Percentiles rank a stretch among this genome's conserved stretches.
Evolutionary conservation across 2,113 vertebrate species (phyloP).

Genomic region (Osmerus mordax): DNA sequence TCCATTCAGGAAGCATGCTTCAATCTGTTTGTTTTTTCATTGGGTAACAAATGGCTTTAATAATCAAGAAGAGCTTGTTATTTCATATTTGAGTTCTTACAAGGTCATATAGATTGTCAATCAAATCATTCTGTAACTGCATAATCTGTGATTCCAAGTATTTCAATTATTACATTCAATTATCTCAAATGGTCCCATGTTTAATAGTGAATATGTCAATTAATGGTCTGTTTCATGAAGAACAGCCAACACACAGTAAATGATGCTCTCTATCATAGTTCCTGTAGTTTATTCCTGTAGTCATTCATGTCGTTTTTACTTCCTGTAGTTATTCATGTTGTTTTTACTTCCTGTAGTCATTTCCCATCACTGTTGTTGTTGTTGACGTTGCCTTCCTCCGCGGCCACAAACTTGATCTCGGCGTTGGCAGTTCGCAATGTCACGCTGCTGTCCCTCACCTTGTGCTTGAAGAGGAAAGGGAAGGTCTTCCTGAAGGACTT

Average conservation of each 20-base stretch:
- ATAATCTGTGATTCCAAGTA: too few species aligned
- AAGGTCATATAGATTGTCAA: too few species aligned
- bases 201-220: too few species aligned
- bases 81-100: too few species aligned
- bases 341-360: slow-evolving; percentile 28
- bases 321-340: not conserved
- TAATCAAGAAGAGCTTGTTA: too few species aligned
- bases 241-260: too few species aligned
- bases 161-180: too few species aligned
- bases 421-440: slow-evolving; percentile 77
- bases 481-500: slow-evolving; percentile 82
- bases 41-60: too few species aligned
- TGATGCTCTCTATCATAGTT: not conserved
- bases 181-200: too few species aligned
- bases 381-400: slow-evolving; percentile 60
- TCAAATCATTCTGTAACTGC: too few species aligned
- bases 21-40: not conserved
- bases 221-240: too few species aligned
- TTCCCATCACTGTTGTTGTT: slow-evolving; percentile 62
- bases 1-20: not conserved
- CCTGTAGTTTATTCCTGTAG: not conserved
- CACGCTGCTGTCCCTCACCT: slow-evolving; percentile 74
- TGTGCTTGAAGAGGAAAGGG: slow-evolving; percentile 77
- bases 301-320: not conserved
- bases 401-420: slow-evolving; percentile 80